Base-by-base conservation (phyloP, 1,140 invertebrate species). In the Wasmannia auropunctata region DNA sequence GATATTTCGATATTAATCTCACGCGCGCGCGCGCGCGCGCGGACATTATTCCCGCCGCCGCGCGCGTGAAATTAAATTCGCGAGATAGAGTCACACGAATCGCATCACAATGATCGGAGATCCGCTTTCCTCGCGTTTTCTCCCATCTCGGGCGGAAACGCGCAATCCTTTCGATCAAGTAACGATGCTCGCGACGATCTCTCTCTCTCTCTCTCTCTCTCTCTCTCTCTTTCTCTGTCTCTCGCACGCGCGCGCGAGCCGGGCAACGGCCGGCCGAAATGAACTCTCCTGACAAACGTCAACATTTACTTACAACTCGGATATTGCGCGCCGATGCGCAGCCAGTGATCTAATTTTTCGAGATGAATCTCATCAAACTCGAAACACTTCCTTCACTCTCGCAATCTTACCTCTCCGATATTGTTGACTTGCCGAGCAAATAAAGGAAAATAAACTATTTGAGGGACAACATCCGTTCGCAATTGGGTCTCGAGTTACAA, bases 1-100 rank as follows among this genome's bases (percentile, higher is more conserved):
- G 51, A 58, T 72, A 58, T 81, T 72, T 72, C 67, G 79, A 83
- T 83, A 83, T 83, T 72, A 72, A 83, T 83, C 63, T 70, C 37
- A 67, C 40, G 31, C 76, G n/a, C 28, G 19, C 31, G 62, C 34
- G 19, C 49, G 54, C 14, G 25, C 56, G 8, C 19, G 8, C 10
- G n/a, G n/a, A n/a, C 25, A 46, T 28, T 37, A 74, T 83, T 74
- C 51, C 7, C 28, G n/a, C n/a, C n/a, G n/a, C n/a, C n/a, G n/a
- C n/a, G n/a, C n/a, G n/a, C 25, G 14, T 14, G 51, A 83, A 83
- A 83, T 83, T 83, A 83, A 83, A 83, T 72, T 83, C 25, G 67
- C 79, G 28, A 83, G 25, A 58, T 58, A 58, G 37, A 46, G 22
- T 58, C 40, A 43, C 67, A 25, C 25, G 19, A 40, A 70, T 58